A percentile compares a stretch with the other conserved stretches of the same genome.
Evolutionary conservation across 2,888 invertebrate genomes (phyloP).

Genomic region (Sinhomidia bicolor): DNA sequence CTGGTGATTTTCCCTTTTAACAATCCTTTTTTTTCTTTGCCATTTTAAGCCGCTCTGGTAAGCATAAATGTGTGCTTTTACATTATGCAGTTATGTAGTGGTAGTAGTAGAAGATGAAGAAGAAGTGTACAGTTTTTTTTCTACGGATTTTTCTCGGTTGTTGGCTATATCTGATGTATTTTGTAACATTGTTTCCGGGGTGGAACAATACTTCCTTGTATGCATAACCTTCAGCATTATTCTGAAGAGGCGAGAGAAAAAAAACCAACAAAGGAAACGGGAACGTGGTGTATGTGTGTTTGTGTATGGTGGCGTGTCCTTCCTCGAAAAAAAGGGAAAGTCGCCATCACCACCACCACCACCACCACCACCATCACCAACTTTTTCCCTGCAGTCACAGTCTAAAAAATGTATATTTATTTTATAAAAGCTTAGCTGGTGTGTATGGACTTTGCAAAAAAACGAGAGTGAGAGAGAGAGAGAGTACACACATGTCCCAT

Average conservation of each 20-base stretch:
- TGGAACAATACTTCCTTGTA: conserved; percentile 44
- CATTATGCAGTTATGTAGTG: neutral
- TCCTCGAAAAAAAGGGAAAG: neutral
- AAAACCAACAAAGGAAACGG: conserved; percentile 12
- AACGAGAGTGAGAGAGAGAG: no score
- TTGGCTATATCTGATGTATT: neutral
- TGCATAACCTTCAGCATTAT: neutral
- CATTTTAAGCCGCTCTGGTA: neutral
- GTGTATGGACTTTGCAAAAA: no score
- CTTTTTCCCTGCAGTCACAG: no score
- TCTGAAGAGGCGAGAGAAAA: neutral
- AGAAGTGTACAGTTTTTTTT: no score
- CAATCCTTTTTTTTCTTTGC: neutral
- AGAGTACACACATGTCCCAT: no score
- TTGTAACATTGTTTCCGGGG: conserved; percentile 46
- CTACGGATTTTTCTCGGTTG: neutral
- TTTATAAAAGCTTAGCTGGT: no score
- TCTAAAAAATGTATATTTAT: no score
- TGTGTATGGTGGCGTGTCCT: neutral
- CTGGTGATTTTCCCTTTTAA: conserved; percentile 63
- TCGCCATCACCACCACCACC: neutral
- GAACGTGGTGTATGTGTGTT: neutral
- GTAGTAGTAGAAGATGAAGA: neutral
- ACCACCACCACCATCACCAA: no score
- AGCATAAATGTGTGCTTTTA: no score